A percentile compares a stretch with the other conserved stretches of the same genome.
These are phyloP conservation scores for Gadopsis bispinosus DNA, from an alignment of 2,797 vertebrate species.

Conservation along the genomic window DNA sequence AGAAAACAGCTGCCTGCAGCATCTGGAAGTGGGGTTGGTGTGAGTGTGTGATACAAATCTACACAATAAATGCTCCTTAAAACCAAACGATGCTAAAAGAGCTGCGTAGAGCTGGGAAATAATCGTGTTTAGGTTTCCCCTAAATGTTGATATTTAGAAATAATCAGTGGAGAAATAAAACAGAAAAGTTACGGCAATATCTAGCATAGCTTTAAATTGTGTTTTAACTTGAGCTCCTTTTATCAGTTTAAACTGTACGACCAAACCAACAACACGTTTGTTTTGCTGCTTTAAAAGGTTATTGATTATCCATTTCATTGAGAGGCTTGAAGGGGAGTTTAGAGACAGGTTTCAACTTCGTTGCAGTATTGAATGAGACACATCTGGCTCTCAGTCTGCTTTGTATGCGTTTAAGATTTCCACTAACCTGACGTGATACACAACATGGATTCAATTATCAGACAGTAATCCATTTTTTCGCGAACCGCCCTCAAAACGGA, in stretches of 20 bases:
- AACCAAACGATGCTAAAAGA: neutral
- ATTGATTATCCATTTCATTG: neutral
- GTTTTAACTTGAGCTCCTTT: constrained; percentile 3
- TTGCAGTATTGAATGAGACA: neutral
- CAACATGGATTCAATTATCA: too few species aligned
- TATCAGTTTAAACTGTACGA: neutral
- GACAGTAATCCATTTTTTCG: neutral
- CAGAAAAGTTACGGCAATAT: neutral
- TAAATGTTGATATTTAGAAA: neutral
- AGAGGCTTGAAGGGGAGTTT: neutral
- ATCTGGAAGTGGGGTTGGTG: neutral
- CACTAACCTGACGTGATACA: neutral
- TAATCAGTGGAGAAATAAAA: neutral
- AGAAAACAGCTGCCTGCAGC: neutral
- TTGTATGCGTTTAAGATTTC: neutral
- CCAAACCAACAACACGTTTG: neutral
- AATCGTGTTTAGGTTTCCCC: neutral
- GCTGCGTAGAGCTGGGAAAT: neutral
- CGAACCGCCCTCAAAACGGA: neutral
- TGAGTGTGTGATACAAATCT: neutral
- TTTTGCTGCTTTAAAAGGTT: constrained; percentile 3
- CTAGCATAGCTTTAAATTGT: neutral
- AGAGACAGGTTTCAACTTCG: neutral
- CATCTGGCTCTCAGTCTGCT: neutral
- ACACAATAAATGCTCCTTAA: neutral